These are phyloP conservation scores for Boloria selene DNA, from an alignment of 2,888 invertebrate genomes.

Conservation along the genomic window DNA sequence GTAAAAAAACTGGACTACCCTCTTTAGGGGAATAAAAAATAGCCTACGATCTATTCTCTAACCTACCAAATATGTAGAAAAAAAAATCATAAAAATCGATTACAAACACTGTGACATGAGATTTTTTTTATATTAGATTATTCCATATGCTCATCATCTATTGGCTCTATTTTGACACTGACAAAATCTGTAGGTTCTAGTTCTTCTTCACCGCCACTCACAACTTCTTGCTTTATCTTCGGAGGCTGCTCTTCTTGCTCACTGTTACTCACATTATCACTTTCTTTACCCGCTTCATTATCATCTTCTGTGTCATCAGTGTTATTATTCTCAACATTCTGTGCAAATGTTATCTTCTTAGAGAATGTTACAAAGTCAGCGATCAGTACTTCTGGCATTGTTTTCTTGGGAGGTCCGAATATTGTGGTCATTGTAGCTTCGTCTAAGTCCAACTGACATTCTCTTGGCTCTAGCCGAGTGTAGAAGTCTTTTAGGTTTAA, in stretches of 20 bases:
- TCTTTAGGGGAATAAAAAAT: no score
- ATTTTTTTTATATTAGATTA: neutral
- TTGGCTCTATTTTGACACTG: slow-evolving; percentile 70
- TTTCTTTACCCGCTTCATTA: slow-evolving; percentile 32
- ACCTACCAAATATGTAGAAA: no score
- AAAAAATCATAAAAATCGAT: no score
- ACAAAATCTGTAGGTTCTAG: slow-evolving; percentile 75
- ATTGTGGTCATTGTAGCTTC: slow-evolving; percentile 65
- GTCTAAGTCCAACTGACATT: slow-evolving; percentile 66
- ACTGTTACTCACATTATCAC: slow-evolving; percentile 33
- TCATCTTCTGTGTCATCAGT: slow-evolving; percentile 36
- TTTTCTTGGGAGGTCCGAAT: slow-evolving; percentile 65
- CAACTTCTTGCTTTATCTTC: slow-evolving; percentile 40
- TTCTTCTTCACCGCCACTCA: slow-evolving; percentile 40
- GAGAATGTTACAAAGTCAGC: slow-evolving; percentile 56
- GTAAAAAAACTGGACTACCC: no score
- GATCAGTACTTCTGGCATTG: slow-evolving; percentile 49
- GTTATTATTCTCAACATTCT: slow-evolving; percentile 40
- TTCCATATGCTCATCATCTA: slow-evolving; percentile 48
- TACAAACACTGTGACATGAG: no score
- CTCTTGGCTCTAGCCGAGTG: slow-evolving; percentile 64
- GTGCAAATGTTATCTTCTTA: slow-evolving; percentile 40
- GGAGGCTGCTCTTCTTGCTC: slow-evolving; percentile 37
- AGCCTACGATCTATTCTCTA: no score
- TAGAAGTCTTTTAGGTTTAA: slow-evolving; percentile 58